Evolutionary conservation across 2,888 invertebrate species (phyloP), one percentile per base, ranked within the genome.

Genomic region (Psylliodes chrysocephalus): DNA sequence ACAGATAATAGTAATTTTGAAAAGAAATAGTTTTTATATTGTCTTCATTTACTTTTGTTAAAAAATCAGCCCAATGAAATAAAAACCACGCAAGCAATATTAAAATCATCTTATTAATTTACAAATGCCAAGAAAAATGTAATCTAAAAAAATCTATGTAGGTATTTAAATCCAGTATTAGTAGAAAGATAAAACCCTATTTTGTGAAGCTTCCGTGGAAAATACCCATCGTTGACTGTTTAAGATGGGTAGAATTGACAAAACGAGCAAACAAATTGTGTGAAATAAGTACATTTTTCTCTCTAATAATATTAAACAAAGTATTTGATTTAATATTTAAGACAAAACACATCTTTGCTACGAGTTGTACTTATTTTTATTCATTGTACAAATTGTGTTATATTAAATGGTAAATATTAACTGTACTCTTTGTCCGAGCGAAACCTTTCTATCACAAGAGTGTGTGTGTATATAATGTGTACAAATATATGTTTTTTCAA

Each of bases 371-470:
- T 88, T 87, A 87, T 87, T 81, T 77, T 68, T 85, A 86, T 87
- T 86, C 85, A 87, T 86, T 86, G 87, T 88, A 88, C 88, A 88
- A 88, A 88, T 87, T 88, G 87, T 87, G 86, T 86, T 86, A 86
- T 78, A 77, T 78, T 78, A 75, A 72, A 73, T 75, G 77, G 75
- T 79, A 79, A 78, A 75, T 74, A 77, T 76, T 76, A 77, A 62
- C 71, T 72, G 68, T 69, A 63, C 75, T 75, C 73, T 72, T 68
- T 72, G 78, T 76, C 74, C 75, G 75, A 71, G 76, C 69, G 73
- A 76, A 52, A 64, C 40, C 12, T 25, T 49, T 40, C 18, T 38
- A 42, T 44, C 42, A 22, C 42, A 52, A 46, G 64, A 35, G 64
- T 60, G 56, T 64, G 54, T 56, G 44, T 57, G 46, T 60, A 55